Base-by-base conservation (phyloP, 2,113 vertebrate species). In the Agapornis roseicollis region DNA sequence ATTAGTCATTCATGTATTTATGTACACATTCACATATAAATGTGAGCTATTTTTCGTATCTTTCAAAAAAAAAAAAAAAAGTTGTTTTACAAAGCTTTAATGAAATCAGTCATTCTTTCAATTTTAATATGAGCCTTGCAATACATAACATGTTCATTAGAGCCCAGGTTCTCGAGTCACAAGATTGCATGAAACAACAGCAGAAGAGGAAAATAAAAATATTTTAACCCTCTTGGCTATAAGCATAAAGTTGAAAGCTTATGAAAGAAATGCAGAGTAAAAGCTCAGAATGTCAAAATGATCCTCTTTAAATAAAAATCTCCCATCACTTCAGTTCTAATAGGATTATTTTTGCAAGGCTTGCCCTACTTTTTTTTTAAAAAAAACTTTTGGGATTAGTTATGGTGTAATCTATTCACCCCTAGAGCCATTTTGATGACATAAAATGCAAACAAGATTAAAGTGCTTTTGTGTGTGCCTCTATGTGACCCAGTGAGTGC, bases 271-370 rank as follows among this genome's bases (percentile, higher is more conserved):
- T 68, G 29, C 50, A 74, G 49, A 78, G 50, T 78, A 81, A 89
- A 96, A 71, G 55, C 88, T 90, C 46, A 86, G 69, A 92, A 94
- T 86, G 46, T 84, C 65, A 92, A 81, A 93, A 66, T 89, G 39
- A 93, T 96, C 52, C 56, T 86, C 61, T 77, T 95, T 94, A 80
- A 84, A 89, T 87, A 69, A 91, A 89, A 93, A 63, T 88, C 90
- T 76, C 85, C 91, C 71, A 94, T 89, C 78, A 47, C 52, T 93
- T 91, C 80, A 41, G 39, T 50, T 84, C 56, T 93, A 95, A 78
- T 92, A 64, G 65, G 90, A 93, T 95, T 90, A 90, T 78, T 92
- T 93, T 93, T 94, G 13, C 56, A 81, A 47, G 72, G 41, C 31
- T 96, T 95, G 79, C 56, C 79, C 74, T 88, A 91, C 65, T 74